Evolutionary conservation across 2,113 vertebrate species (phyloP).

Genomic region (Megaceryle maxima): DNA sequence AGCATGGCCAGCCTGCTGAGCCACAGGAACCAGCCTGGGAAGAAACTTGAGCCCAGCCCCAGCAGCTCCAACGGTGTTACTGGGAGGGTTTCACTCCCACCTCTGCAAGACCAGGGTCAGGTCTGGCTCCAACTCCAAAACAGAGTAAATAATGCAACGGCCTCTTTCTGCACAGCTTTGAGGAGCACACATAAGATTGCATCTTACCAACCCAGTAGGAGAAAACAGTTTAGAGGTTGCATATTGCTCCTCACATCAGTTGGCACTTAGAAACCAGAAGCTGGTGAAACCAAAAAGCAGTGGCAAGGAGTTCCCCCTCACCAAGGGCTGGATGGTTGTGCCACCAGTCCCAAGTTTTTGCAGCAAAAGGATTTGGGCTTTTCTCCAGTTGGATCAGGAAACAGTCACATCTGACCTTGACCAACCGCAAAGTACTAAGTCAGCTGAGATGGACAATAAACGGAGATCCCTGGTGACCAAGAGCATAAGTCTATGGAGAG

Average conservation of each 20-base stretch:
- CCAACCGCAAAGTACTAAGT: neutral
- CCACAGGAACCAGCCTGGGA: neutral
- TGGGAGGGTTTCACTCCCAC: neutral
- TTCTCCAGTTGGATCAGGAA: neutral
- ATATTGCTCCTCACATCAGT: neutral
- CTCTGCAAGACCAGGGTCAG: neutral
- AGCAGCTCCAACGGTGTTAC: neutral
- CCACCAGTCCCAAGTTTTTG: neutral
- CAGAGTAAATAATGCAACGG: slow-evolving; percentile 38
- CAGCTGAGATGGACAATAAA: neutral
- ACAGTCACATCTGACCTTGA: neutral
- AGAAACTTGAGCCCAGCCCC: slow-evolving; percentile 6
- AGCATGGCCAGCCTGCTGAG: neutral
- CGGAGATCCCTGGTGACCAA: neutral
- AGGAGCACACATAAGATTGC: neutral
- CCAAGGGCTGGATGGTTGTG: neutral
- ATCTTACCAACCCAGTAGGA: neutral
- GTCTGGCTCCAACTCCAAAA: neutral
- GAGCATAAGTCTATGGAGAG: neutral
- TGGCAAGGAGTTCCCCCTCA: neutral
- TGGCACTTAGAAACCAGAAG: neutral
- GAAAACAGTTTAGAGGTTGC: neutral
- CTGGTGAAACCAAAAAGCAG: neutral
- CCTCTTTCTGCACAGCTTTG: neutral
- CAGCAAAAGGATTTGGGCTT: neutral